Conservation (phyloP, 2,888 invertebrate genomes). For the Lacanobia oleracea region DNA sequence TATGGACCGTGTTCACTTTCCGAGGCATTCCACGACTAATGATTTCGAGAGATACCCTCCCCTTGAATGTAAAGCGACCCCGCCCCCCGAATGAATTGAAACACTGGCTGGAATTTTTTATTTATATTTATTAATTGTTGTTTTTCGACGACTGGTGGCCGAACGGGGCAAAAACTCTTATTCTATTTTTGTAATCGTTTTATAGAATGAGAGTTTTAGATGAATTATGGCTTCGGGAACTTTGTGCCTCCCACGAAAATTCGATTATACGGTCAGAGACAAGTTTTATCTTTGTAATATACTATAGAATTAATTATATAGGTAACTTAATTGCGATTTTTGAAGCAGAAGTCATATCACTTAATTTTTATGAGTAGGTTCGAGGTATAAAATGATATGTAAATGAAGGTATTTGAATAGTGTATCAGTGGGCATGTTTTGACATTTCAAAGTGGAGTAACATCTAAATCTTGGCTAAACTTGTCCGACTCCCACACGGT, state of each 20-base stretch:
- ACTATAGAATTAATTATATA: constrained; percentile 52
- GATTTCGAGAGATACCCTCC: constrained; percentile 89
- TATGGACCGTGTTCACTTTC: constrained; percentile 84
- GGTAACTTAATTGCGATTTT: constrained; percentile 59
- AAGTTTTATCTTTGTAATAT: constrained; percentile 55
- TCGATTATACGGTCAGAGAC: constrained; percentile 60
- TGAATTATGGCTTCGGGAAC: constrained; percentile 65
- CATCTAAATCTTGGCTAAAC: constrained; percentile 77
- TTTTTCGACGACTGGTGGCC: constrained; percentile 86
- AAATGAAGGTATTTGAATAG: constrained; percentile 68
- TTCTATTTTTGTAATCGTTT: constrained; percentile 67
- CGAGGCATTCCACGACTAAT: constrained; percentile 88
- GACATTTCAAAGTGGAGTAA: constrained; percentile 75
- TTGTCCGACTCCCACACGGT: constrained; percentile 71
- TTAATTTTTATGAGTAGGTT: constrained; percentile 58
- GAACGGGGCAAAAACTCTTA: constrained; percentile 71
- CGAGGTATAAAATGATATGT: constrained; percentile 60
- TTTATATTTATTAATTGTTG: constrained; percentile 88
- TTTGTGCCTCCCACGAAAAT: constrained; percentile 63
- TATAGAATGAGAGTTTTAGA: constrained; percentile 63
- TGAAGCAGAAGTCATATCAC: constrained; percentile 46
- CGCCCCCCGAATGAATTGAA: constrained; percentile 90
- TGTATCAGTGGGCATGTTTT: constrained; percentile 72
- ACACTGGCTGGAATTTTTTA: constrained; percentile 84
- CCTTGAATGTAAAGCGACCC: constrained; percentile 90